These are phyloP conservation scores for Temnothorax curvispinosus DNA, from an alignment of 1,140 invertebrate species.

Conservation along the genomic window DNA sequence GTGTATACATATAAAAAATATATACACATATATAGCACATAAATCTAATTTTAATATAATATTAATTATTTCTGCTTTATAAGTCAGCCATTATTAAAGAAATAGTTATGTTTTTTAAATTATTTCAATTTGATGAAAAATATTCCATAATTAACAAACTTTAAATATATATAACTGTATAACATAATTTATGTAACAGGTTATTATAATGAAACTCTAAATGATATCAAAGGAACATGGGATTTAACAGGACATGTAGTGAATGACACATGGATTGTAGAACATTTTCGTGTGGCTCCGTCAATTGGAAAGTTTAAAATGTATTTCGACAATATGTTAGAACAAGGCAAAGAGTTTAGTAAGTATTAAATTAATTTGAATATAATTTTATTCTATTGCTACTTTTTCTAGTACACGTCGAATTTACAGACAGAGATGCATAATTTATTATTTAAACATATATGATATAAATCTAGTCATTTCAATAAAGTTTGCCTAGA, in stretches of 20 bases:
- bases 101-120: neutral
- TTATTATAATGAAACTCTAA: neutral
- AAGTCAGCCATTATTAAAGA: neutral
- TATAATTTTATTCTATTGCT: neutral
- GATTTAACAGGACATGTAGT: neutral
- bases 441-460: too few species aligned
- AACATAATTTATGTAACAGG: neutral
- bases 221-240: neutral
- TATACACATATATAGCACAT: too few species aligned
- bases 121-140: neutral
- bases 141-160: neutral
- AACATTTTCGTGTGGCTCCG: neutral
- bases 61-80: neutral
- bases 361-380: constrained; percentile 2
- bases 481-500: neutral
- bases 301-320: neutral
- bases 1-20: too few species aligned
- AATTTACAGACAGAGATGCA: too few species aligned
- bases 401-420: neutral
- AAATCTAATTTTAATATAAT: neutral
- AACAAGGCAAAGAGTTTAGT: neutral
- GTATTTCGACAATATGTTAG: neutral
- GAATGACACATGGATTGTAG: constrained; percentile 8
- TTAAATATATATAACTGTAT: neutral
- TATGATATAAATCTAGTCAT: too few species aligned